Conservation (phyloP, 2,113 vertebrate genomes). For the Hyla sarda region DNA sequence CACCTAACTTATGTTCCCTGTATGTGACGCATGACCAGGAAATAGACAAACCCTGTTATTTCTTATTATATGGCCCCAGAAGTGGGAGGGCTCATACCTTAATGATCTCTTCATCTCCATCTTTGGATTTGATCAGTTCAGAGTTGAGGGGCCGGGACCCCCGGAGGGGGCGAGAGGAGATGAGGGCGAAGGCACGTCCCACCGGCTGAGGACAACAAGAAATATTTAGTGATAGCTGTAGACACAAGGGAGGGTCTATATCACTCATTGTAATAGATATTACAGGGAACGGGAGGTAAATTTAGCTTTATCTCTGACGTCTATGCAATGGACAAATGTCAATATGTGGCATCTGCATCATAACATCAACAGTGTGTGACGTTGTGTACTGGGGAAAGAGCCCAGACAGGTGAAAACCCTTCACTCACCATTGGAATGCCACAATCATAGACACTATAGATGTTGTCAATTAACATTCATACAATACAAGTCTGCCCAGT, state of each 20-base stretch:
- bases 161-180: constrained; percentile 72
- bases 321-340: neutral
- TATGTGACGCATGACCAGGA: neutral
- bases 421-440: too few species aligned
- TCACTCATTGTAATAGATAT: neutral
- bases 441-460: too few species aligned
- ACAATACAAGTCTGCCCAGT: too few species aligned
- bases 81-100: constrained; percentile 75
- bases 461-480: too few species aligned
- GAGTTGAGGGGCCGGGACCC: constrained; percentile 72
- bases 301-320: neutral
- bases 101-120: constrained; percentile 89
- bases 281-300: neutral
- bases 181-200: constrained; percentile 83
- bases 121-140: constrained; percentile 81
- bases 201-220: constrained; percentile 72
- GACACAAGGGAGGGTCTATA: neutral
- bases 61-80: neutral
- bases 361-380: constrained; percentile 16
- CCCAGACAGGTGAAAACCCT: neutral
- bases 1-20: neutral
- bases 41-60: neutral
- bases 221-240: constrained; percentile 12
- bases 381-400: neutral
- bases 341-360: neutral